These are phyloP conservation scores for Mionectes macconnelli DNA, from an alignment of 2,113 vertebrate genomes.

Conservation along the genomic window DNA sequence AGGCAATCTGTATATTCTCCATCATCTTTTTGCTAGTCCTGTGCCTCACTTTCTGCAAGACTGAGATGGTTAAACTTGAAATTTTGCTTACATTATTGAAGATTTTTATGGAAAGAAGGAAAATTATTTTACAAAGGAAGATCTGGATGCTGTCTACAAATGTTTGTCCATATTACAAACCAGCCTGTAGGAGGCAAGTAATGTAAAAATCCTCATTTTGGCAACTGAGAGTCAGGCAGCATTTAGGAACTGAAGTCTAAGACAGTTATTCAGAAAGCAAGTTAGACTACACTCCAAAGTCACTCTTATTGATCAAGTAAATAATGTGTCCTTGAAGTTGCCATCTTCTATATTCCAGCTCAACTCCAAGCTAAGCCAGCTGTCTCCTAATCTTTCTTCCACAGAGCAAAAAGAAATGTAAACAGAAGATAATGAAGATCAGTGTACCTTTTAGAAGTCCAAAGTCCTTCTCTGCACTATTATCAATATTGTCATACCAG, in stretches of 20 bases:
- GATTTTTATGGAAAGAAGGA: not conserved
- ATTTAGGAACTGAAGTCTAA: not conserved
- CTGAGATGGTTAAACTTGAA: not conserved
- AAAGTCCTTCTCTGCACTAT: not conserved
- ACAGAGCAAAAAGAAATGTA: not conserved
- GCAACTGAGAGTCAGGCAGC: not conserved
- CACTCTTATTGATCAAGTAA: not conserved
- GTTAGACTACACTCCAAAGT: not conserved
- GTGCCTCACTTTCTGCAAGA: not conserved
- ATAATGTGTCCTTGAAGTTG: not conserved
- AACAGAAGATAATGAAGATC: conserved; percentile 23
- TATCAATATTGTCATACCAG: not conserved
- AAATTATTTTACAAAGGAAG: not conserved
- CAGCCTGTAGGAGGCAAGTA: not conserved
- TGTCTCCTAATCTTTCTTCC: conserved; percentile 5
- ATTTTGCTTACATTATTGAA: not conserved
- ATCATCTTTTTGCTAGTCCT: not conserved
- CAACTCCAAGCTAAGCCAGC: not conserved
- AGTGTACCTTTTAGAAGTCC: not conserved
- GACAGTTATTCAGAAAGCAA: not conserved
- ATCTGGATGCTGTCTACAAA: not conserved
- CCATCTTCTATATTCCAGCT: not conserved
- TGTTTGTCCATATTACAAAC: not conserved
- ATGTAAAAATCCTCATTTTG: not conserved
- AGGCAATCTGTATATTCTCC: not conserved